Evolutionary conservation across 2,888 invertebrate genomes (phyloP).

Genomic region (Invenusta paracnida): DNA sequence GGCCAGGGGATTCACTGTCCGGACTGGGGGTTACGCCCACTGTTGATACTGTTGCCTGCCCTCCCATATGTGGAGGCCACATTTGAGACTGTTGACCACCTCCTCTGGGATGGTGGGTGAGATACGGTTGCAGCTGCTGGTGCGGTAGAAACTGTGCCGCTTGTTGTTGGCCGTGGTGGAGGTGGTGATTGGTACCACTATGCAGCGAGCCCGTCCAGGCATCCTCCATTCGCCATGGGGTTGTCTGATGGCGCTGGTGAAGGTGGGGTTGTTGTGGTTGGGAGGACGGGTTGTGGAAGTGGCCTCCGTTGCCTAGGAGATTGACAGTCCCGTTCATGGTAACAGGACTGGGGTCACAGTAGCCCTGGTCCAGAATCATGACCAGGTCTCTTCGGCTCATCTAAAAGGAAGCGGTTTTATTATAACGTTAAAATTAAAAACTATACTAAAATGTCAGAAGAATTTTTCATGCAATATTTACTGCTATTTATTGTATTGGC

Average conservation of each 20-base stretch:
- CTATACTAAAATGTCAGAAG: too few relatives aligned
- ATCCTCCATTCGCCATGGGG: too few relatives aligned
- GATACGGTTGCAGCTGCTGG: background rate
- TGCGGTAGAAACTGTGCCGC: background rate
- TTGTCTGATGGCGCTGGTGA: background rate
- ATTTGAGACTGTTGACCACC: background rate
- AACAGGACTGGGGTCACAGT: too few relatives aligned
- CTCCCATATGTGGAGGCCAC: background rate
- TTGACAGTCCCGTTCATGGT: background rate
- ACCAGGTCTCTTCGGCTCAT: too few relatives aligned
- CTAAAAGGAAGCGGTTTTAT: too few relatives aligned
- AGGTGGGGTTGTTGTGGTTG: background rate
- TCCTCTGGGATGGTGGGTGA: background rate
- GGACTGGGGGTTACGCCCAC: conserved; percentile 26
- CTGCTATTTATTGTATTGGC: too few relatives aligned
- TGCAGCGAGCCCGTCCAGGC: too few relatives aligned
- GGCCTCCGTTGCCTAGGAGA: background rate
- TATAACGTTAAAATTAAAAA: too few relatives aligned
- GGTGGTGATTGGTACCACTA: background rate
- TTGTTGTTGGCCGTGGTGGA: background rate
- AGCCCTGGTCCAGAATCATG: too few relatives aligned
- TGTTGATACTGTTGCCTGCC: too few relatives aligned
- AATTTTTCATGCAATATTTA: too few relatives aligned
- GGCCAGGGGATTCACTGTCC: conserved; percentile 41
- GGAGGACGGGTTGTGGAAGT: background rate